A percentile compares a stretch with the other conserved stretches of the same genome.
phyloP scores from a whole-genome alignment of 2,113 vertebrate species.

The Vulpes vulpes region DNA sequence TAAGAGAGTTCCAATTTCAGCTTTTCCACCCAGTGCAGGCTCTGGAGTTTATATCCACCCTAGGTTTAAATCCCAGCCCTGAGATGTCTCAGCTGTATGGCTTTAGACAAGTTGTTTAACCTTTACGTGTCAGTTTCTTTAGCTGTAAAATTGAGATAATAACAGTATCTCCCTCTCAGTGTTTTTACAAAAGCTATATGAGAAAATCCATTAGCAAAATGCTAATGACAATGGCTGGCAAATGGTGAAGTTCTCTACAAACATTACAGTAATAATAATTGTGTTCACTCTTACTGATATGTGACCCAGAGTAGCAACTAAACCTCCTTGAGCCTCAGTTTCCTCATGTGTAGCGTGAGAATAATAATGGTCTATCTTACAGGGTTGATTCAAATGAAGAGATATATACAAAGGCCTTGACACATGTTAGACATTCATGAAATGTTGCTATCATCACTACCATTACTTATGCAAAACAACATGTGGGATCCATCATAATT shows the following conservation, averaged over 20 bases:
- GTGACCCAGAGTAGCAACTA: background rate
- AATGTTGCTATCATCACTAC: background rate
- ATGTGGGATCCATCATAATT: background rate
- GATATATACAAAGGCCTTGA: background rate
- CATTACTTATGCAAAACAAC: background rate
- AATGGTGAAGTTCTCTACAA: background rate
- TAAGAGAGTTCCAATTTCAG: background rate
- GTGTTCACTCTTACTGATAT: background rate
- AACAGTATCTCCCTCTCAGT: background rate
- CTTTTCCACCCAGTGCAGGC: background rate
- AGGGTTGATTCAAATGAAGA: background rate
- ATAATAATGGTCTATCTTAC: background rate
- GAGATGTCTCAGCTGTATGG: background rate
- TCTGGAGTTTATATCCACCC: background rate
- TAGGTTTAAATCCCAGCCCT: background rate
- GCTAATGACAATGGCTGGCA: background rate
- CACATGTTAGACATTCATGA: background rate
- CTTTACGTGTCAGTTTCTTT: background rate
- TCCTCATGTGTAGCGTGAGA: background rate
- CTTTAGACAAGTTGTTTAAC: background rate
- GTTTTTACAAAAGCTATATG: background rate
- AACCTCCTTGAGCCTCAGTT: background rate
- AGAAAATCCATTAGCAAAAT: background rate
- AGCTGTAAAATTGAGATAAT: constrained; percentile 10
- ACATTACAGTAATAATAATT: background rate